Base-by-base conservation (phyloP, 2,888 invertebrate genomes). In the Drosophila niveifrons region DNA sequence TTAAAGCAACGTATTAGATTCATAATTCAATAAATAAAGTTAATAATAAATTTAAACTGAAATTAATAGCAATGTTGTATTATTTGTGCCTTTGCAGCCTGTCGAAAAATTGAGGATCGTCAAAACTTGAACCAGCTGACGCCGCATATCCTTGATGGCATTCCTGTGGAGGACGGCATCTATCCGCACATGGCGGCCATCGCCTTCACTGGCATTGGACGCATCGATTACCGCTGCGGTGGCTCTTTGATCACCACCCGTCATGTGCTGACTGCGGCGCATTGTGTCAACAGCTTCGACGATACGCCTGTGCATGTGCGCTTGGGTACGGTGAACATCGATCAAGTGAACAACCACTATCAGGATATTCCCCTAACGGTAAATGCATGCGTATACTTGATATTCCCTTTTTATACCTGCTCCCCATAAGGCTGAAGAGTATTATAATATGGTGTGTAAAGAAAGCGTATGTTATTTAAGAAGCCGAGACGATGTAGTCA, bases 111-210 rank as follows among this genome's bases (percentile, higher is more conserved):
- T 23, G 41, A 62, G 23, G 7, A 34, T 0, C 56, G 48, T 0
- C 3, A 17, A 15, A 23, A 17, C 1, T 6, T 3, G 13, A 28
- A 63, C 2, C 0, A 11, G 2, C 39, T 91, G 3, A 78, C 82
- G 3, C 46, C 52, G 0, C 91, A 92, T 36, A 92, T 92, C 31
- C 63, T 92, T 6, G 85, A 80, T 3, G 92, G 92, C 2, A 66
- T 75, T 6, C 78, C 81, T 1, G 89, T 90, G 0, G 75, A 73
- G 0, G 51, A 74, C 4, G 91, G 90, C 3, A 77, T 84, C 10
- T 92, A 90, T 72, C 92, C 92, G 0, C 91, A 92, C 57, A 92
- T 92, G 91, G 92, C 78, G 10, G 91, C 87, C 1, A 78, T 92
- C 8, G 90, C 89, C 3, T 87, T 75, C 15, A 62, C 58, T 4